phyloP scores from a whole-genome alignment of 2,888 invertebrate genomes.

The Meiosimyza decipiens region DNA sequence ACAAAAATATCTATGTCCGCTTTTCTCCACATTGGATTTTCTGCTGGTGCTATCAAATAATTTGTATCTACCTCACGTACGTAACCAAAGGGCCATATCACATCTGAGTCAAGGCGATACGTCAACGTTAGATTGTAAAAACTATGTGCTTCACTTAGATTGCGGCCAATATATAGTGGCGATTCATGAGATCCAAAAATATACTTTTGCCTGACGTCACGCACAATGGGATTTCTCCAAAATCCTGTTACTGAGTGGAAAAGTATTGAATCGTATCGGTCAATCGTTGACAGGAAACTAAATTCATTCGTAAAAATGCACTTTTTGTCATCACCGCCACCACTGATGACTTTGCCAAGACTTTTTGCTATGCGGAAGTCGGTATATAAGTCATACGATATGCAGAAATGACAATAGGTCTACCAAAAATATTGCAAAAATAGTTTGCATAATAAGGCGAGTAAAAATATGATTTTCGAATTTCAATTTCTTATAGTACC shows the following conservation, averaged over 20 bases:
- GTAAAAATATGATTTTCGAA: too few species aligned
- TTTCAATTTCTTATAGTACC: too few species aligned
- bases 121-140: conserved; percentile 72
- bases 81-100: conserved; percentile 65
- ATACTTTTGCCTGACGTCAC: conserved; percentile 67
- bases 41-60: conserved; percentile 54
- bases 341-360: too few species aligned
- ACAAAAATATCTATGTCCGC: conserved; percentile 8
- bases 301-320: conserved; percentile 67
- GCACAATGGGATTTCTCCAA: conserved; percentile 57
- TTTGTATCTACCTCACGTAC: conserved; percentile 54
- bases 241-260: conserved; percentile 67
- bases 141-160: conserved; percentile 54
- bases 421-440: too few species aligned
- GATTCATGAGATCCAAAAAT: conserved; percentile 68
- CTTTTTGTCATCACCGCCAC: conserved; percentile 38
- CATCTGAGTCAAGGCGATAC: conserved; percentile 69
- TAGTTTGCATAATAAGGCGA: too few species aligned
- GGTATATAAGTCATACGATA: too few species aligned
- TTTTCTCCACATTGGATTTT: conserved; percentile 51
- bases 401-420: too few species aligned
- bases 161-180: conserved; percentile 58
- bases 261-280: conserved; percentile 68
- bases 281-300: conserved; percentile 53
- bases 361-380: too few species aligned